A percentile compares a stretch with the other conserved stretches of the same genome.
Evolutionary conservation across 2,888 invertebrate species (phyloP).

Genomic region (Argynnis bischoffii): DNA sequence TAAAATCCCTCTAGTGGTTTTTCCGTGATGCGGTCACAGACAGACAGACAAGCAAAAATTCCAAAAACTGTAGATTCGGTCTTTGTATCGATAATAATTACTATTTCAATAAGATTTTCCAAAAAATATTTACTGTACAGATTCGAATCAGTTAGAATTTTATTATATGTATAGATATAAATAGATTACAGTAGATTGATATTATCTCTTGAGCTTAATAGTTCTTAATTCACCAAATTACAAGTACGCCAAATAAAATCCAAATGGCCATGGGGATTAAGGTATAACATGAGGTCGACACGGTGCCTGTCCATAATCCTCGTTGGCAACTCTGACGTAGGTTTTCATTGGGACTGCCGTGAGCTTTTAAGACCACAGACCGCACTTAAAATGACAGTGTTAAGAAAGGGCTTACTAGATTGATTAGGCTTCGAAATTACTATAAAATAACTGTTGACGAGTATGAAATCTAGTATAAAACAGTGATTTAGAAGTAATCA

Average conservation of each 20-base stretch:
- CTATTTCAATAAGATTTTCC: too few relatives aligned
- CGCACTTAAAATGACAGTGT: slow-evolving; percentile 34
- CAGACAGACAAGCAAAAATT: too few relatives aligned
- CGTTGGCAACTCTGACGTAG: slow-evolving; percentile 37
- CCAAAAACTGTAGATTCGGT: too few relatives aligned
- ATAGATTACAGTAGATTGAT: too few relatives aligned
- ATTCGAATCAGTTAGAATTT: too few relatives aligned
- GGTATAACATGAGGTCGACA: slow-evolving; percentile 35
- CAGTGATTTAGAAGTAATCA: background rate
- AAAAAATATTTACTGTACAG: too few relatives aligned
- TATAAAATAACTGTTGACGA: background rate
- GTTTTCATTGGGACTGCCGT: slow-evolving; percentile 37
- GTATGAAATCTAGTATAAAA: too few relatives aligned
- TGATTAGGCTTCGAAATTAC: slow-evolving; percentile 23
- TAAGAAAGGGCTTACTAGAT: slow-evolving; percentile 23
- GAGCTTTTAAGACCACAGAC: slow-evolving; percentile 40
- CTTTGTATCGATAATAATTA: too few relatives aligned
- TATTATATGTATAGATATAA: too few relatives aligned
- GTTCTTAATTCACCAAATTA: background rate
- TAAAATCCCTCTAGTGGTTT: too few relatives aligned
- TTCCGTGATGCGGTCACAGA: too few relatives aligned
- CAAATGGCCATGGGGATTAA: slow-evolving; percentile 28
- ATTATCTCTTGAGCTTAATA: too few relatives aligned
- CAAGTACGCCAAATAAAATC: slow-evolving; percentile 24
- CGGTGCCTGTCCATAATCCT: slow-evolving; percentile 33